Evolutionary conservation across 2,113 vertebrate species (phyloP).

Genomic region (Trinectes maculatus): DNA sequence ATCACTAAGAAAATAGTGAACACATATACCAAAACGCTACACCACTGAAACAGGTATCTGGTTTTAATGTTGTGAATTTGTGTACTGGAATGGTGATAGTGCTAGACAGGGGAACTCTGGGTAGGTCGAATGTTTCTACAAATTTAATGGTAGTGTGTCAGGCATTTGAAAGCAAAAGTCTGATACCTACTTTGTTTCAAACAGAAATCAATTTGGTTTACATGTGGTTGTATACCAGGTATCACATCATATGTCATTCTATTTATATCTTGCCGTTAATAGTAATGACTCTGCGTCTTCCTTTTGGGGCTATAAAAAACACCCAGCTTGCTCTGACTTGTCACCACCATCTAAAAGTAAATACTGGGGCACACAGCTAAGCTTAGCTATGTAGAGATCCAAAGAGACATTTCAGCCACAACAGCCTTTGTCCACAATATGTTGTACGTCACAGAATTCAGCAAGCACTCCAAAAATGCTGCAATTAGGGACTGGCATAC

Average conservation of each 20-base stretch:
- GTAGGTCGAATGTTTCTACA: too few species aligned
- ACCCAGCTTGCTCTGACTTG: constrained; percentile 3
- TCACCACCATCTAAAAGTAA: background rate
- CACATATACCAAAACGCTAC: too few species aligned
- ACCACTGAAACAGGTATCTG: too few species aligned
- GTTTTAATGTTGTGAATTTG: too few species aligned
- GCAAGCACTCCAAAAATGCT: constrained; percentile 64
- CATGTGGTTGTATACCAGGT: background rate
- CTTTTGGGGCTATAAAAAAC: constrained; percentile 5
- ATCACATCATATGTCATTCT: constrained; percentile 1
- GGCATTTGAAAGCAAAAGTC: background rate
- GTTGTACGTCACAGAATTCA: constrained; percentile 39
- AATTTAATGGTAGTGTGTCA: background rate
- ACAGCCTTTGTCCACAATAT: constrained; percentile 43
- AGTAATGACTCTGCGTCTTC: background rate
- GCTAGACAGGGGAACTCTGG: background rate
- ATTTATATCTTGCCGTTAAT: background rate
- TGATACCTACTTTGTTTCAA: background rate
- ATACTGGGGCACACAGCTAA: background rate
- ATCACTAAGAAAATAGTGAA: background rate
- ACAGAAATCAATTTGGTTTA: background rate
- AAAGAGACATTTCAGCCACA: constrained; percentile 41
- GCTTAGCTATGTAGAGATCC: constrained; percentile 21
- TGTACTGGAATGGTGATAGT: background rate
- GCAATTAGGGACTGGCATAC: constrained; percentile 56